Base-by-base conservation (phyloP, 2,888 invertebrate species). In the Melinopterus prodromus region DNA sequence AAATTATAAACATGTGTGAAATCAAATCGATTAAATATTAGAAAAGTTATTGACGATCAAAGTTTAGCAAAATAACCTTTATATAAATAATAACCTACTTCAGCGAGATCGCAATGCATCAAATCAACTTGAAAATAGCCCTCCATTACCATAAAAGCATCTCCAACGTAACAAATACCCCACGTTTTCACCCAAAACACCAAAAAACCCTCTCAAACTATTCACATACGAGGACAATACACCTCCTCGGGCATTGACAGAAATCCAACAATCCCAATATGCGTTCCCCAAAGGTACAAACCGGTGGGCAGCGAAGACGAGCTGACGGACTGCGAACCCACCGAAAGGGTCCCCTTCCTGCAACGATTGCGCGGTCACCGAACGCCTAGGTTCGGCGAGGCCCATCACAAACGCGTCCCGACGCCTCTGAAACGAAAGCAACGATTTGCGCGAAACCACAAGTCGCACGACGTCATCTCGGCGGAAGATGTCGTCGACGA, bases 351-450 rank as follows among this genome's bases (percentile, higher is more conserved):
- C 83, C 91, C 91, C 72, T 92, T 92, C 84, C 87, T 92, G 76
- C 89, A 91, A 78, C 88, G 91, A 70, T 89, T 92, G 83, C 89
- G 91, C 79, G 84, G 88, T 82, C 84, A 85, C 74, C 88, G 90
- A 74, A 87, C 87, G 79, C 89, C 90, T 38, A 88, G 91, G 71
- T 91, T 91, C 86, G 90, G 90, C 83, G 91, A 92, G 84, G 90
- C 91, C 4, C 92, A 92, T 86, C 92, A 92, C 86, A 91, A 91
- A 85, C 88, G 92, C 80, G 91, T 91, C 36, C 92, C 92, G 6
- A 92, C 92, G 36, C 93, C 93, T 77, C 90, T 92, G 86, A 92
- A 91, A 86, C 88, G 91, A 80, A 89, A 89, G 83, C 89, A 90
- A 80, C 87, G 90, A 16, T 87, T 86, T 82, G 78, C 81, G 15